Base-by-base conservation (phyloP, 2,888 invertebrate genomes). In the Cheilosia urbana region DNA sequence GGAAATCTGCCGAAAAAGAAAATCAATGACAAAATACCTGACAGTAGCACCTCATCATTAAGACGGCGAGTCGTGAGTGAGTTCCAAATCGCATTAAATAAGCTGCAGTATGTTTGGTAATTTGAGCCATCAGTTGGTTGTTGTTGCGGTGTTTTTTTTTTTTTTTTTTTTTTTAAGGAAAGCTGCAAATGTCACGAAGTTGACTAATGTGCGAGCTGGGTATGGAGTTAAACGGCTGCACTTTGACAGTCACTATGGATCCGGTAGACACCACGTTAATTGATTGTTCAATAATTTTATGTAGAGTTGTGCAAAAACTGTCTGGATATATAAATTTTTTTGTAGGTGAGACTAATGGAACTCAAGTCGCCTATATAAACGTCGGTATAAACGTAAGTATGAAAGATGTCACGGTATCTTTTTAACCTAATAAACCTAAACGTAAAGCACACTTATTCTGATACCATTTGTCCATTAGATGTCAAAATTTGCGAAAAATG, bases 1-100 rank as follows among this genome's bases (percentile, higher is more conserved):
- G 66, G 68, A 68, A 49, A 51, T 76, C 68, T 45, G 58, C 76
- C 60, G 51, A 76, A 76, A 73, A 76, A 53, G 76, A 76, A 76
- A 76, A 68, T 60, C 60, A 60, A 60, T 68, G 65, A 75, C 68
- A 60, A 68, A 68, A 68, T 66, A 57, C 55, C 65, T 57, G 65
- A 75, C 65, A 30, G 58, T 51, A 49, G 60, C 51, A 40, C 27
- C 51, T 21, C 58, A 30, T 37, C 66, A 51, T 30, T 45, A 62
- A 27, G 40, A 17, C 17, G 4, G 4, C 6, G 21, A 42, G 47
- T 37, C 66, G 75, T 76, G 66, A 49, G 58, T 76, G 30, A 27
- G 49, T 66, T 76, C 11, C 66, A 76, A 76, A 66, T 47, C 40
- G 58, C 34, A 21, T 21, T 76, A 42, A 76, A 76, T 66, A 21